Evolutionary conservation across 2,797 vertebrate genomes (phyloP), one percentile per base, ranked within the genome.

Genomic region (Cetoscarus ocellatus): DNA sequence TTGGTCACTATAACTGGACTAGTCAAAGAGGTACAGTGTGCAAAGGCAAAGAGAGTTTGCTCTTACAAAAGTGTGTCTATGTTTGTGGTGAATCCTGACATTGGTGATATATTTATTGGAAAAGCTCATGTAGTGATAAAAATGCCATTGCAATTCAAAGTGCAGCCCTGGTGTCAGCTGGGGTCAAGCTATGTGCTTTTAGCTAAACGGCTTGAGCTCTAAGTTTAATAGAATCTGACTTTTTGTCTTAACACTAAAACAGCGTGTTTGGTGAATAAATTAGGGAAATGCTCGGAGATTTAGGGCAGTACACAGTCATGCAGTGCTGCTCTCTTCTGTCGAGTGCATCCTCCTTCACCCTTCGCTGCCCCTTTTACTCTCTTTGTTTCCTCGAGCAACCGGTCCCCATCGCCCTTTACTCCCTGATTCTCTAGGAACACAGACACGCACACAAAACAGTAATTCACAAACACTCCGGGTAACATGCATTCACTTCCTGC

Each of bases 261-360:
- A 77, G 47, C 48, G 62, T 63, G 70, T 76, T 58, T 61, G 67
- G 51, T 56, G 82, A 81, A 85, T 84, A 83, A 80, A 86, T 90
- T 78, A 87, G 61, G 73, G 68, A 83, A 84, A 87, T 80, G 61
- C 13, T 77, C 79, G 50, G 58, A 77, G 70, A 86, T 88, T 85
- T 86, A 78, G 80, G 71, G 70, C 79, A 78, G 64, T 49, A 59
- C 64, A 73, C 75, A 70, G 74, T 90, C 78, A 78, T 70, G 80
- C 86, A 67, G 77, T 2, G 5, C 59, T 76, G 52, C 70, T 65
- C 79, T 86, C 72, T 54, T 57, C 74, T 69, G 70, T 70, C 61
- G 73, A 77, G 79, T 75, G 84, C 78, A 80, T 86, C 73, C 79
- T 75, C 81, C 73, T 90, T 82, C 80, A 90, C 77, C 81, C 84